Evolutionary conservation across 2,888 invertebrate species (phyloP).

Genomic region (Pristionchus entomophagus): DNA sequence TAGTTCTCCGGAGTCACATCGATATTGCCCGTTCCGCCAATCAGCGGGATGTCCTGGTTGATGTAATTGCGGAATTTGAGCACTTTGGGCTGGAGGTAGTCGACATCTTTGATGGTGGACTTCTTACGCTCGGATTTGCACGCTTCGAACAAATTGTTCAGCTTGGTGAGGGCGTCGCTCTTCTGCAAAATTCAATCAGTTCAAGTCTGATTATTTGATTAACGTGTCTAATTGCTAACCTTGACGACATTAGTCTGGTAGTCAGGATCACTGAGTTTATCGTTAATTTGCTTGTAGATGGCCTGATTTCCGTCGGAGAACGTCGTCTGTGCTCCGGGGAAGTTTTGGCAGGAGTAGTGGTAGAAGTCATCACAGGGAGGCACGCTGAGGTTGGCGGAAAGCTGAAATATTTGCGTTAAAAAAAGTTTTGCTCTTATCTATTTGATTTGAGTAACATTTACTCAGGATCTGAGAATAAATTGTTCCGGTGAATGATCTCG

Average conservation of each 20-base stretch:
- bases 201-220: neutral
- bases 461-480: too few relatives aligned
- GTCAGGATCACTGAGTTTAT: too few relatives aligned
- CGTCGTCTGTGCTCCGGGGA: constrained; percentile 31
- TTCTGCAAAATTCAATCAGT: neutral
- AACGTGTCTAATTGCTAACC: neutral
- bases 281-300: too few relatives aligned
- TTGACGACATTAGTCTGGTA: too few relatives aligned
- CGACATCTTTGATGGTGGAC: neutral
- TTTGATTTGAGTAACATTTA: too few relatives aligned
- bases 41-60: neutral
- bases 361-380: too few relatives aligned
- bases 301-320: too few relatives aligned
- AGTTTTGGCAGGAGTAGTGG: constrained; percentile 53
- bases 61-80: neutral
- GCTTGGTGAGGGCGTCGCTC: neutral
- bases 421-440: neutral
- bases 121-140: neutral
- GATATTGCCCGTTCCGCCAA: neutral
- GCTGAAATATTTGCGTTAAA: neutral
- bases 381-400: too few relatives aligned
- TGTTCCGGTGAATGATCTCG: too few relatives aligned
- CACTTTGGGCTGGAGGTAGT: constrained; percentile 17
- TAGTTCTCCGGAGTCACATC: neutral
- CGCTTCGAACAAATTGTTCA: constrained; percentile 6